Base-by-base conservation (phyloP, 2,113 vertebrate genomes). In the Salvelinus fontinalis region DNA sequence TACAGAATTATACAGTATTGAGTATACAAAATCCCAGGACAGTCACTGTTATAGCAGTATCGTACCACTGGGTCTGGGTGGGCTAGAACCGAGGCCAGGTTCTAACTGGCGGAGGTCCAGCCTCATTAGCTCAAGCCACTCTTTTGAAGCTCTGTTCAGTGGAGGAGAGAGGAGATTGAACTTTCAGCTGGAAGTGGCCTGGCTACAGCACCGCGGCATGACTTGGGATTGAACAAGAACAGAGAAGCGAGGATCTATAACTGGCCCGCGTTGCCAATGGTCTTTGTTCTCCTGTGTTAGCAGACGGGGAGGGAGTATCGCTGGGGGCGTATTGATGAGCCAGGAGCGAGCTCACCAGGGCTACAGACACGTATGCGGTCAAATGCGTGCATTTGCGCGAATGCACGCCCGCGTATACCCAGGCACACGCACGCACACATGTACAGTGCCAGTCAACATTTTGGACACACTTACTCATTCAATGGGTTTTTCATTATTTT, bases 171-270 rank as follows among this genome's bases (percentile, higher is more conserved):
- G 79, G 75, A 87, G 66, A 80, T 83, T 87, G 89, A 91, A 82
- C 82, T 84, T 79, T 84, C 82, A 87, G 81, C 78, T 84, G 85
- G 65, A 59, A 68, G 60, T 74, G 49, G 20, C 68, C 62, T 70
- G 57, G 64, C 66, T 24, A 7, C 70, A 62, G 59, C 79, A 68
- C 73, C 49, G 48, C 66, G 14, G 84, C 70, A 84, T 90, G 89
- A 91, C 87, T 87, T 86, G 70, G 5, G 5, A 65, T 81, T 81
- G 85, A 83, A 84, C 27, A 66, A 81, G 76, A 89, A 91, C 86
- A 90, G 85, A 91, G 83, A 59, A 48, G 75, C 85, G 82, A 83
- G 88, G 90, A 93, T 92, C 90, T 91, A 91, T 83, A 83, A 77
- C 89, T 26, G 82, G 62, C 88, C 77, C 87, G 85, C 81, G 60